These are phyloP conservation scores for Tetropium fuscum DNA, from an alignment of 2,888 invertebrate species.

Conservation along the genomic window DNA sequence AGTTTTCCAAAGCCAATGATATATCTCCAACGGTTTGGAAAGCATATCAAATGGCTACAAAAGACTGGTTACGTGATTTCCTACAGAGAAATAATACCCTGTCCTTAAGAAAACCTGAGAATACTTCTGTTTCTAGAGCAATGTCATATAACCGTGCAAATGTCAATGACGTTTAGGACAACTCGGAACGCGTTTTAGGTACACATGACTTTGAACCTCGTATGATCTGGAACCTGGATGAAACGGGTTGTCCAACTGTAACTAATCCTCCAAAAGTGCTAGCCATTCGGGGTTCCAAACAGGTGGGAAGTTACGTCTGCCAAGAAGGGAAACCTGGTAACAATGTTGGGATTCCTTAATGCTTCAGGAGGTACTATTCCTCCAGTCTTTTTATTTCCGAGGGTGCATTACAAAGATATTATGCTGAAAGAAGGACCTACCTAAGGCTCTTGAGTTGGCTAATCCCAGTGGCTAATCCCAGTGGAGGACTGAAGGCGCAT, in stretches of 20 bases:
- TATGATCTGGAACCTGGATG: background rate
- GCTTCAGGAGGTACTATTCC: too few relatives aligned
- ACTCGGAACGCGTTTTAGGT: background rate
- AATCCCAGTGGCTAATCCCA: too few relatives aligned
- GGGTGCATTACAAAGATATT: too few relatives aligned
- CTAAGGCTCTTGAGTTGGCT: too few relatives aligned
- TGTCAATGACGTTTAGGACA: background rate
- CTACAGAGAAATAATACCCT: background rate
- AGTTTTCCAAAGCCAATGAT: background rate
- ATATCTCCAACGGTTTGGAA: background rate
- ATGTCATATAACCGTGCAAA: background rate
- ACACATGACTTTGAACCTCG: background rate
- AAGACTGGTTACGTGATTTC: background rate
- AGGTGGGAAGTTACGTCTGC: background rate
- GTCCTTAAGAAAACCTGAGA: background rate
- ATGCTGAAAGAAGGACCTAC: too few relatives aligned
- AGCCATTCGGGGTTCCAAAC: background rate
- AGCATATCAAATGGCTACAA: background rate
- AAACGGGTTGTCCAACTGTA: background rate
- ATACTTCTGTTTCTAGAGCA: background rate
- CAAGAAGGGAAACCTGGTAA: background rate
- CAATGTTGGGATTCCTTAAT: too few relatives aligned
- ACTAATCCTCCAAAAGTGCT: background rate
- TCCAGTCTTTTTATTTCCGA: too few relatives aligned
- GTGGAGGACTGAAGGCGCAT: too few relatives aligned